Conservation (phyloP, 1,140 invertebrate genomes). For the Camponotus pennsylvanicus region DNA sequence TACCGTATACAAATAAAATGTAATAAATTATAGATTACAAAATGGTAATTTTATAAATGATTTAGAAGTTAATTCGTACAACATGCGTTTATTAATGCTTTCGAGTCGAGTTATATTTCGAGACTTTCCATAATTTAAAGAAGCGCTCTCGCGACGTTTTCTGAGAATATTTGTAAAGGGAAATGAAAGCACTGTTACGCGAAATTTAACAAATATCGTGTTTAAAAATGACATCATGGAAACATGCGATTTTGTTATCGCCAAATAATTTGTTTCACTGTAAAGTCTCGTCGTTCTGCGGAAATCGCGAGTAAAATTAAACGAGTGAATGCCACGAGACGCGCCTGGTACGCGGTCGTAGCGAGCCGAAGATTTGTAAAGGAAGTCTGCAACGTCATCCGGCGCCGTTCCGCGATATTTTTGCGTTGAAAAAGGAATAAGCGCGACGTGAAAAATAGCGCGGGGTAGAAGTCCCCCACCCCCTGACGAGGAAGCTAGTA, state of each 20-base stretch:
- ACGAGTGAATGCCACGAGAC: not conserved
- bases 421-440: slow-evolving; percentile 47
- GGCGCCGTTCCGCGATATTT: slow-evolving; percentile 56
- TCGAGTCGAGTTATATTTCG: slow-evolving; percentile 36
- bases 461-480: not conserved
- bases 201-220: not conserved
- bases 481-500: slow-evolving; percentile 20
- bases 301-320: not conserved
- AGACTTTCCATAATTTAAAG: slow-evolving; percentile 17
- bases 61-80: slow-evolving; percentile 9
- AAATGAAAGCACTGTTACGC: not conserved
- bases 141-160: not conserved
- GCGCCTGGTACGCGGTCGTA: not conserved
- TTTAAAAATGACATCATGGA: not conserved
- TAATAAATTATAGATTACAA: not conserved
- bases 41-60: not conserved
- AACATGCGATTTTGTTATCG: slow-evolving; percentile 10
- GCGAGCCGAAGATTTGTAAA: slow-evolving; percentile 36
- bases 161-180: slow-evolving; percentile 1
- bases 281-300: not conserved
- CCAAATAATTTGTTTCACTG: not conserved
- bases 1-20: not conserved
- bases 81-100: slow-evolving; percentile 18
- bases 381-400: slow-evolving; percentile 27
- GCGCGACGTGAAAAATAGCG: slow-evolving; percentile 39